phyloP scores from a whole-genome alignment of 2,113 vertebrate genomes.

The Martes martes region DNA sequence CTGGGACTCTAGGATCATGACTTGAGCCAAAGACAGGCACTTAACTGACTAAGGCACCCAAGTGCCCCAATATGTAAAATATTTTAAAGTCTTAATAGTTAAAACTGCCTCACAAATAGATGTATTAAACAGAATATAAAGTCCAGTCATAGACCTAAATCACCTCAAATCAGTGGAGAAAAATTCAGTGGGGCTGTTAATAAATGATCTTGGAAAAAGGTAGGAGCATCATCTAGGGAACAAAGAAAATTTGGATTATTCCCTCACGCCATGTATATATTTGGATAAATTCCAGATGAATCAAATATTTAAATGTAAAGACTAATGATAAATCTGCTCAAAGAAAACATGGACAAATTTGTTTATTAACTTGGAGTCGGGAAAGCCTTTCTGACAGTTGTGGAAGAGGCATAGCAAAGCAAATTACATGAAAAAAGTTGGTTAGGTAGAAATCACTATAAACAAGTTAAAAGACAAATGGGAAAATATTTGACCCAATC shows the following conservation, averaged over 20 bases:
- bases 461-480: neutral
- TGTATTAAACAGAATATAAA: neutral
- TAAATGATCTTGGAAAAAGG: neutral
- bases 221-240: neutral
- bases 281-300: neutral
- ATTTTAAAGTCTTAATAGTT: neutral
- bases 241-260: neutral
- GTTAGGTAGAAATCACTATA: slow-evolving; percentile 15
- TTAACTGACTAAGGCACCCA: too few species aligned
- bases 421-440: neutral
- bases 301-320: slow-evolving; percentile 15
- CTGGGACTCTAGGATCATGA: too few species aligned
- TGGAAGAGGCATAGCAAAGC: neutral
- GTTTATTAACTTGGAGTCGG: neutral
- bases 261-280: neutral
- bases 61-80: too few species aligned
- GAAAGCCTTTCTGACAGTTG: neutral
- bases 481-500: neutral
- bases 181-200: neutral
- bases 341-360: neutral
- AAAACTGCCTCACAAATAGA: neutral
- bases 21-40: too few species aligned
- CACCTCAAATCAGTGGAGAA: neutral
- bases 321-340: neutral
- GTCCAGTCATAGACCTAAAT: neutral